Percentiles rank a stretch among this genome's conserved stretches.
Conservation (phyloP, 2,797 vertebrate species). For the Myotis daubentonii region DNA sequence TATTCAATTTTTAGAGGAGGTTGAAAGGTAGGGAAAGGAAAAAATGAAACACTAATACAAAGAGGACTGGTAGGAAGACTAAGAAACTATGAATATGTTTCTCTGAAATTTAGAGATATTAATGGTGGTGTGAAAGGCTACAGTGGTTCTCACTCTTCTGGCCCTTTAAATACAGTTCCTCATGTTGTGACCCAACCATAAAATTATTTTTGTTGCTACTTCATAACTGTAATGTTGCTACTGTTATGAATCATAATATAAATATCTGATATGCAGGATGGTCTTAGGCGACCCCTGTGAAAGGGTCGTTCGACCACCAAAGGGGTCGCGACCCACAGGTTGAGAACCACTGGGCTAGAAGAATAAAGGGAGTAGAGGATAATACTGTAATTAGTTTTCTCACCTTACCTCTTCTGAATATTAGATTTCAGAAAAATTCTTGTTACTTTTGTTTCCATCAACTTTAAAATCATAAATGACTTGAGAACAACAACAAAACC, state of each 20-base stretch:
- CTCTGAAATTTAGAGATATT: not conserved
- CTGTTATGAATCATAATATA: too few species aligned
- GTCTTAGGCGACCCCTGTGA: too few species aligned
- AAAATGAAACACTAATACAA: not conserved
- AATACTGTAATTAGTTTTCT: not conserved
- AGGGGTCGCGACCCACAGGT: too few species aligned
- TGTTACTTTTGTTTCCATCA: not conserved
- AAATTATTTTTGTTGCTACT: too few species aligned
- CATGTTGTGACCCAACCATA: too few species aligned
- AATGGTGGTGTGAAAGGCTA: not conserved
- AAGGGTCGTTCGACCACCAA: too few species aligned
- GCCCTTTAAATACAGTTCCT: too few species aligned
- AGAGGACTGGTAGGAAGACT: not conserved
- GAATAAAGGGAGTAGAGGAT: not conserved
- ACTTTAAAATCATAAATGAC: constrained; percentile 39
- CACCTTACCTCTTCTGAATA: constrained; percentile 15
- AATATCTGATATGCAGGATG: too few species aligned
- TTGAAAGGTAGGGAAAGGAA: not conserved
- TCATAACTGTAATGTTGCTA: too few species aligned
- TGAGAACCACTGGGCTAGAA: not conserved
- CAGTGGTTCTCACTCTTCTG: too few species aligned
- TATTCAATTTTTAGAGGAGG: not conserved
- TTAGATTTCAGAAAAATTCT: not conserved
- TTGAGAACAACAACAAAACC: not conserved
- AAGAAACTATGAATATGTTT: constrained; percentile 14